Base-by-base conservation (phyloP, 2,113 vertebrate species). In the Notothenia coriiceps region DNA sequence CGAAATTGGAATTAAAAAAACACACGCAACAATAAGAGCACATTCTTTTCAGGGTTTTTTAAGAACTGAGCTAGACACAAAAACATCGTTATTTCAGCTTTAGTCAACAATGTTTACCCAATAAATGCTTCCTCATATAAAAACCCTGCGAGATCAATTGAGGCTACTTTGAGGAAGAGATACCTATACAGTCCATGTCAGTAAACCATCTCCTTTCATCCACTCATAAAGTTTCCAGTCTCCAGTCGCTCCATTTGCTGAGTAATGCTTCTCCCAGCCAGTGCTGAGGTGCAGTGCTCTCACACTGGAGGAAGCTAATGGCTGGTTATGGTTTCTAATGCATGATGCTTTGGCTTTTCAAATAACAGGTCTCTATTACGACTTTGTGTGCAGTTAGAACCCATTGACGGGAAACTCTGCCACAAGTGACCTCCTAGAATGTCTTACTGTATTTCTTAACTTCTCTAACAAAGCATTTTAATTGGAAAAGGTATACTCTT, bases 261-360 rank as follows among this genome's bases (percentile, higher is more conserved):
- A 85, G 69, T 87, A 84, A 84, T 80, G 75, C 80, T 65, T 44
- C 2, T 52, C 11, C 63, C 15, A 15, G 79, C 46, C 43, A 13
- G 57, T 5, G 74, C 57, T 69, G 73, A 83, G 70, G 52, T 52
- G 57, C 72, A 67, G 44, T 33, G 76, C 74, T 82, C 72, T 78
- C 74, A 83, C 70, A 49, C 79, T 33, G 71, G 49, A 77, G 63
- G 40, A 80, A 67, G 70, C 85, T 91, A 93, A 92, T 87, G 86
- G 86, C 77, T 85, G 72, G 83, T 90, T 84, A 85, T 83, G 86
- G 82, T 80, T 86, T 61, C 79, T 88, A 90, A 87, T 89, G 85
- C 77, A 66, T 10, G 56, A 64, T 72, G 82, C 77, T 83, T 60
- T 47, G 76, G 82, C 82, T 79, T 83, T 71, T 71, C 35, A 85